phyloP scores from a whole-genome alignment of 2,797 vertebrate genomes.

The Spondyliosoma cantharus region DNA sequence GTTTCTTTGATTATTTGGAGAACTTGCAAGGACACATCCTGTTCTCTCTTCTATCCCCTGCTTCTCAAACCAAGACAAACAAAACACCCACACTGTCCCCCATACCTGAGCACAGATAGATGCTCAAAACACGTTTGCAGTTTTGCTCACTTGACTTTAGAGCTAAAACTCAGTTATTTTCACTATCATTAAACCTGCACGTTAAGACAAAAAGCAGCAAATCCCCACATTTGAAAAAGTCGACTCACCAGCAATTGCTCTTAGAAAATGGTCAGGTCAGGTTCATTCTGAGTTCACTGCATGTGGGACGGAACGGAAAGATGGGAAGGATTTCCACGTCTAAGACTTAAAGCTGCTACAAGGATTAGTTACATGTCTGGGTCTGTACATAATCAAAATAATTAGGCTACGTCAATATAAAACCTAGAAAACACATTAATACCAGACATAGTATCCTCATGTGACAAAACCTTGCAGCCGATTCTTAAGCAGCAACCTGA shows the following conservation, averaged over 20 bases:
- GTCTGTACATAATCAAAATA: no score
- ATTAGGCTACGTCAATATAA: no score
- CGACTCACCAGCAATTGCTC: background rate
- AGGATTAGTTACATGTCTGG: no score
- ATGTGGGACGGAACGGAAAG: background rate
- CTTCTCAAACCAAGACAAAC: background rate
- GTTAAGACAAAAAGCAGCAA: conserved; percentile 2
- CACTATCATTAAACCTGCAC: background rate
- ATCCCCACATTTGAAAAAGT: background rate
- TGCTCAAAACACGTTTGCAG: background rate
- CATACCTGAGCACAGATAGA: background rate
- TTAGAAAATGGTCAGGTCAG: background rate
- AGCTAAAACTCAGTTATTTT: background rate
- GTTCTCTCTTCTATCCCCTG: conserved; percentile 1
- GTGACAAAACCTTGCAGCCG: no score
- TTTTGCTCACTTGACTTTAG: background rate
- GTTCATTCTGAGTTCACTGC: background rate
- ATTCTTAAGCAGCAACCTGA: no score
- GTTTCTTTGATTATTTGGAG: conserved; percentile 33
- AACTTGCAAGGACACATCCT: conserved; percentile 13
- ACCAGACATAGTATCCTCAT: no score
- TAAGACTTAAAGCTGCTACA: background rate
- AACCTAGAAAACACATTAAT: no score
- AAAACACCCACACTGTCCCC: background rate
- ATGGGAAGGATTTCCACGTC: background rate